Base-by-base conservation (phyloP, 2,888 invertebrate species). In the Clostera curtula region DNA sequence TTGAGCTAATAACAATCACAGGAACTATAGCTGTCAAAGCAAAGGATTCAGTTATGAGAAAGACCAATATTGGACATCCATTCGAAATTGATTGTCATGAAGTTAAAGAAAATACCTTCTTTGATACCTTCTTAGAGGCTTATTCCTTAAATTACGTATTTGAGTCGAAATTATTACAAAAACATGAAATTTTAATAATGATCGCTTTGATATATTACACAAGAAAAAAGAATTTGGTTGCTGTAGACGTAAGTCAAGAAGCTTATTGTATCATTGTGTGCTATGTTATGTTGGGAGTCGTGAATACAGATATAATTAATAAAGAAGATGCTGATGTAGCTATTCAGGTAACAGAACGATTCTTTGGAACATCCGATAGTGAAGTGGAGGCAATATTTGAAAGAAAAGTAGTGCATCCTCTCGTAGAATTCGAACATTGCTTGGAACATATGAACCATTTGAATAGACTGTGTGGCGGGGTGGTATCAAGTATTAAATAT, bases 81-180 rank as follows among this genome's bases (percentile, higher is more conserved):
- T 67, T 67, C 25, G 56, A 58, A 42, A 60, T 60, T 20, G 68
- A 65, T 1, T 66, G 66, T 66, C 31, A 31, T 2, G 2, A 32
- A 4, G 11, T 44, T 12, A 30, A 32, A 9, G 2, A n/a, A 9
- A 27, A 31, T 16, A 25, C 25, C 9, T 24, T 49, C 3, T 47
- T 49, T 2, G 35, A 47, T 6, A 24, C 39, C 18, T 47, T 47
- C 19, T 15, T 47, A n/a, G 11, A 1, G 1, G 27, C 27, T 8
- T 42, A 34, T 23, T 0, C 24, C 5, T 39, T 61, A 7, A 30
- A 39, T 2, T 26, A 23, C 6, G 25, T 42, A 4, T 7, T 10
- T 3, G 19, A 67, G 3, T 10, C 43, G 1, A 12, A 28, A 5
- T 26, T 55, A 1, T n/a, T n/a, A n/a, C 55, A 56, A 1, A 43